Conservation (phyloP, 1,140 invertebrate genomes). For the Batillaria attramentaria region DNA sequence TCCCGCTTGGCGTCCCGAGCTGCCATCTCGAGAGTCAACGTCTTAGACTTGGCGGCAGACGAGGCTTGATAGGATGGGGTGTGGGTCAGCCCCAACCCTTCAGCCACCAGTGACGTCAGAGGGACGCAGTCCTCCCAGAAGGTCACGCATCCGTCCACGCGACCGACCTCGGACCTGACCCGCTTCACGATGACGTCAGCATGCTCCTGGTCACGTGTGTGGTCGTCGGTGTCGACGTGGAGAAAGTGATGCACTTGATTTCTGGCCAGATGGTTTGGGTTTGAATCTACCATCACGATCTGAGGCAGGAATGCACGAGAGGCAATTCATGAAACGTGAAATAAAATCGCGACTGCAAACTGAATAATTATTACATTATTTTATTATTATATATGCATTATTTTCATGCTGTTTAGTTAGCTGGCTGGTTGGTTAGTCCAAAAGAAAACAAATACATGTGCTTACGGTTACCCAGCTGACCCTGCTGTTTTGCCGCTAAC, state of each 20-base stretch:
- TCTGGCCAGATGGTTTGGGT: constrained; percentile 16
- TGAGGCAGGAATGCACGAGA: constrained; percentile 14
- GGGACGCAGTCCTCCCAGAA: constrained; percentile 35
- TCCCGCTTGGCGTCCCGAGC: constrained; percentile 27
- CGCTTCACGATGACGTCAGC: constrained; percentile 19
- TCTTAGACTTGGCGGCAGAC: constrained; percentile 49
- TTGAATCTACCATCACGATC: constrained; percentile 48
- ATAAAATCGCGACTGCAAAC: too few species aligned
- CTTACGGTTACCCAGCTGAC: too few species aligned
- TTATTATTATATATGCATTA: background rate
- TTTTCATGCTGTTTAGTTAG: background rate
- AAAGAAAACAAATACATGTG: too few species aligned
- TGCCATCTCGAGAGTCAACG: constrained; percentile 38
- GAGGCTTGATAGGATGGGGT: constrained; percentile 29
- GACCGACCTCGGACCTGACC: background rate
- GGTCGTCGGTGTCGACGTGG: constrained; percentile 29
- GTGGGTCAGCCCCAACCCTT: background rate
- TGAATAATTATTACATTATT: background rate
- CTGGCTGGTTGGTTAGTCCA: background rate
- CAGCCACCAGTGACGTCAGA: background rate
- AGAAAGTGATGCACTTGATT: constrained; percentile 27
- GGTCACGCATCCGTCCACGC: constrained; percentile 31
- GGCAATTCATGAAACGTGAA: too few species aligned
- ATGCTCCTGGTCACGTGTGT: constrained; percentile 34
- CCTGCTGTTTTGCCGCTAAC: too few species aligned